Conservation (phyloP, 2,888 invertebrate genomes). For the Entomobrya multifasciata region DNA sequence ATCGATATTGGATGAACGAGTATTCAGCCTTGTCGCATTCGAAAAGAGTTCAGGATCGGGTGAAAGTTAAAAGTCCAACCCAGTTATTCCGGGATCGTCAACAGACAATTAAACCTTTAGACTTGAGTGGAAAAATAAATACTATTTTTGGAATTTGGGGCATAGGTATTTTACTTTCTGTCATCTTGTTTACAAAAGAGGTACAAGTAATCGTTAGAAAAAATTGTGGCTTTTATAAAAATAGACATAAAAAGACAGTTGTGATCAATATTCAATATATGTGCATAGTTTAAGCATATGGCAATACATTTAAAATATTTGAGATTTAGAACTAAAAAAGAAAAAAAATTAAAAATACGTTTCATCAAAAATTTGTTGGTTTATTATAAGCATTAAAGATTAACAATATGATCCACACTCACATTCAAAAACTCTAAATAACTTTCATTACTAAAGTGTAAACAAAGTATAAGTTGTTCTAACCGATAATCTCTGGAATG, state of each 20-base stretch:
- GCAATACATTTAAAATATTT: no score
- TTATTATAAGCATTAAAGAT: constrained; percentile 37
- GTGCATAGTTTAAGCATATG: no score
- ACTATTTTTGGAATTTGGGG: background rate
- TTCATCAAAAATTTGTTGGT: no score
- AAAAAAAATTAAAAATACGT: no score
- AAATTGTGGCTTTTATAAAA: no score
- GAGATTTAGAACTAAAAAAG: no score
- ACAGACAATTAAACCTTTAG: background rate
- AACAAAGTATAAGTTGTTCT: constrained; percentile 42
- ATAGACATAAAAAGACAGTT: no score
- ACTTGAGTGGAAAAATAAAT: background rate
- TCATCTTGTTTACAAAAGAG: background rate
- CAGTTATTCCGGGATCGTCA: background rate
- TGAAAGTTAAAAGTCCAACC: constrained; percentile 27
- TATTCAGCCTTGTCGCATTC: constrained; percentile 16
- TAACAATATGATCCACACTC: constrained; percentile 46
- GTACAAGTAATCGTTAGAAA: no score
- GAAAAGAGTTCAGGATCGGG: constrained; percentile 33
- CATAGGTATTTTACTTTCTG: background rate
- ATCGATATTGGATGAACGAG: constrained; percentile 38
- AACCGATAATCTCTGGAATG: background rate
- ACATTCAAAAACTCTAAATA: constrained; percentile 40
- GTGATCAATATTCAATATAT: no score
- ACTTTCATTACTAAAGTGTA: constrained; percentile 7